Conservation (phyloP, 1,140 invertebrate genomes). For the Sycophaga agraensis region DNA sequence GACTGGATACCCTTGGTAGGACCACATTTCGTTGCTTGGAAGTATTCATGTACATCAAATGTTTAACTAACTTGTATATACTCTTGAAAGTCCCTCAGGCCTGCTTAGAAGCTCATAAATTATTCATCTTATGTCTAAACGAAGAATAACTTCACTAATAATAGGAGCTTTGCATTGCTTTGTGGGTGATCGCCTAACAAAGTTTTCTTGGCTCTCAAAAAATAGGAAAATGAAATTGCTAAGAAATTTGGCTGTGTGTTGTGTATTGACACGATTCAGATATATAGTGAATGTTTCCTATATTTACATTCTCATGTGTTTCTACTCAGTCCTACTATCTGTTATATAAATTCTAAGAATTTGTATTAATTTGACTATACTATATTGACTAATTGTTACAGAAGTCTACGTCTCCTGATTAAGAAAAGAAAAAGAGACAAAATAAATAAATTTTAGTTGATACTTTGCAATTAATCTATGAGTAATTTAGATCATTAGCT, state of each 20-base stretch:
- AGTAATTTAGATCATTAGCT: constrained; percentile 36
- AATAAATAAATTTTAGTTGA: background rate
- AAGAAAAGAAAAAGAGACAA: constrained; percentile 28
- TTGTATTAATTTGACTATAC: constrained; percentile 29
- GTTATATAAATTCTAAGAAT: background rate
- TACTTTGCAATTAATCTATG: background rate
- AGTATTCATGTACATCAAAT: constrained; percentile 28
- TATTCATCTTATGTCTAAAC: constrained; percentile 15
- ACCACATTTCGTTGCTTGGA: constrained; percentile 38
- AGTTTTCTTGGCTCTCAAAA: no score
- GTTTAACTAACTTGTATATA: background rate
- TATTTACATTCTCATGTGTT: background rate
- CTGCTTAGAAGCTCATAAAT: constrained; percentile 19
- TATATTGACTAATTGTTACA: constrained; percentile 47
- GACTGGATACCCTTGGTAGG: background rate
- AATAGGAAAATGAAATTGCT: no score
- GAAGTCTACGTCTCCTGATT: constrained; percentile 38
- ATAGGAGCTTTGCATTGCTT: background rate
- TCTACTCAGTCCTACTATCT: no score
- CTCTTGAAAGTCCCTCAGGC: constrained; percentile 4
- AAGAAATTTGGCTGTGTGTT: background rate
- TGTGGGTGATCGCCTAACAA: no score
- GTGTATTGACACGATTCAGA: background rate
- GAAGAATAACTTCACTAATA: constrained; percentile 9
- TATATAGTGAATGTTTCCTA: background rate